Base-by-base conservation (phyloP, 2,888 invertebrate species). In the Ophion ventricosus region DNA sequence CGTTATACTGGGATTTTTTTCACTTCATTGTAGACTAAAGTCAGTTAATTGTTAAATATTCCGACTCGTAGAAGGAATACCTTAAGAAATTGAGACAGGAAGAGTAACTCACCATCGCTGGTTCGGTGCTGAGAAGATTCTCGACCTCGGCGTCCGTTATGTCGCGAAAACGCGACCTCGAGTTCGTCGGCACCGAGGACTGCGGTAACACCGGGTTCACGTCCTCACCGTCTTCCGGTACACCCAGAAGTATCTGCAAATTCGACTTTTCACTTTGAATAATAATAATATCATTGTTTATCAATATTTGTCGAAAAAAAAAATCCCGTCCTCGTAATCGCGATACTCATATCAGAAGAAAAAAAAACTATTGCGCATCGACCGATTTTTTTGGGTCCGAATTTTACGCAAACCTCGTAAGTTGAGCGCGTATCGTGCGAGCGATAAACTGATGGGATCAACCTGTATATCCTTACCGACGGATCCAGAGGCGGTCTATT, bases 61-160 rank as follows among this genome's bases (percentile, higher is more conserved):
- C n/a, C n/a, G n/a, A n/a, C n/a, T n/a, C n/a, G n/a, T n/a, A n/a
- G n/a, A n/a, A n/a, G n/a, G n/a, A n/a, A n/a, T n/a, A n/a, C n/a
- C n/a, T n/a, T n/a, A 49, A 14, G 14, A 25, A 25, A 43, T 49
- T 1, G 35, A 73, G 43, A 25, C 11, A 4, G 4, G 20, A 49
- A 10, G 11, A 56, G 61, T 20, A 69, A 88, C 90, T 89, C 84
- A 93, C 93, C 87, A 89, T 85, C 7, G 92, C 93, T 77, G 91
- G 89, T 63, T 89, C 87, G 56, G 91, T 90, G 76, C 88, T 88
- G 87, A 93, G 88, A 29, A 93, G 87, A 56, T 87, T 88, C 80
- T 92, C 92, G 17, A 93, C 86, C 67, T 92, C 90, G 56, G 91
- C 88, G 76, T 93, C 92, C 20, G 92, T 89, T 26, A 93, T 88